Evolutionary conservation across 2,888 invertebrate species (phyloP), one percentile per base, ranked within the genome.

Genomic region (Apodemia zela): DNA sequence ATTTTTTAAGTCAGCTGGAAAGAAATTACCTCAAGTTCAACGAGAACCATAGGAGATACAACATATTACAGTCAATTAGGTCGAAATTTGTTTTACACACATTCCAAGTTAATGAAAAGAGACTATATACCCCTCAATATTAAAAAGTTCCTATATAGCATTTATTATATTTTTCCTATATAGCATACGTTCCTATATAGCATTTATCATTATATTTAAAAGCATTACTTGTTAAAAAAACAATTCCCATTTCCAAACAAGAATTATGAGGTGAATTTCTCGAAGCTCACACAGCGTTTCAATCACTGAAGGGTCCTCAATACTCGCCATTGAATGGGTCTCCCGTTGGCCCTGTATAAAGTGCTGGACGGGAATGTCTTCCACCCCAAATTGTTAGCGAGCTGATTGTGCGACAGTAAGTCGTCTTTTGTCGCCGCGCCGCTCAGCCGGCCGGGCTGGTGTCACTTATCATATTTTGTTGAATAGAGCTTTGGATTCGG

Each of bases 301-400:
- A 15, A 54, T 21, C 51, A 15, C 6, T 25, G 51, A 54, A 54
- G 51, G 51, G 51, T 54, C 51, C 25, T 54, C 51, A 25, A 18
- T 13, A 21, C 49, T 51, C 18, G 49, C 42, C 42, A 42, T 51
- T 51, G 51, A 51, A 51, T 51, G 5, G 51, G 51, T 51, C 71
- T 69, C 70, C 75, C 70, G 76, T 79, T 76, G 81, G 80, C 82
- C 82, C 84, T 78, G 79, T 77, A 76, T 79, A 77, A 15, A 77
- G 75, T 76, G 73, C 75, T 69, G 69, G 71, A 15, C 75, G 76
- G 72, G 75, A 72, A 73, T 74, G 72, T 75, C 73, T 74, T 45
- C 75, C 69, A 49, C 66, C 61, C 63, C 63, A 47, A 59, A 62
- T 64, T 66, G 64, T 66, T 66, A 60, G 67, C 65, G 61, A 66